Evolutionary conservation across 2,888 invertebrate species (phyloP).

Genomic region (Xylocampa areola): DNA sequence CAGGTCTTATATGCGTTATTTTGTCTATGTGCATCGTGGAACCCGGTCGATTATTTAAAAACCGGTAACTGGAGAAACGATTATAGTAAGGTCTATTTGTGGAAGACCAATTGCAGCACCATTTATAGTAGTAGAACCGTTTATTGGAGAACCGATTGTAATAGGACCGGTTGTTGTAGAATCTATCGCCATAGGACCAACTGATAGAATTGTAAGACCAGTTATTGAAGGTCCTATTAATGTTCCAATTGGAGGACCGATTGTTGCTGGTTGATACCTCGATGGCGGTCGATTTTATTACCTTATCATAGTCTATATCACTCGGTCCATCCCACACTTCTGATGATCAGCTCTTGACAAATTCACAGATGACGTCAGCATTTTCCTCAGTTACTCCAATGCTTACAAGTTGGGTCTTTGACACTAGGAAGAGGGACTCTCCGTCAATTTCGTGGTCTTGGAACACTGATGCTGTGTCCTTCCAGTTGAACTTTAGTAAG

Average conservation of each 20-base stretch:
- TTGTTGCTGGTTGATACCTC: neutral
- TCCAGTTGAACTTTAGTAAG: constrained; percentile 74
- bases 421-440: constrained; percentile 78
- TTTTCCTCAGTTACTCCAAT: constrained; percentile 80
- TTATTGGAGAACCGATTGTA: neutral
- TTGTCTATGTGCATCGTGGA: too few species aligned
- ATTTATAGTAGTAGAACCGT: neutral
- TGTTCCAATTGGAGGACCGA: constrained; percentile 27
- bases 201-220: constrained; percentile 18
- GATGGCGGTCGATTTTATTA: constrained; percentile 23
- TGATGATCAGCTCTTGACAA: constrained; percentile 68
- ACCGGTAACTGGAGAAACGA: constrained; percentile 7
- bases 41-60: too few species aligned
- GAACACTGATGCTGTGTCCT: constrained; percentile 74
- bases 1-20: too few species aligned
- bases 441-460: constrained; percentile 85
- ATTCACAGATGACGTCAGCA: constrained; percentile 75
- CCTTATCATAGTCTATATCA: constrained; percentile 31
- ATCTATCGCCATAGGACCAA: constrained; percentile 21
- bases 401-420: constrained; percentile 74
- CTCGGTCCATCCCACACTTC: constrained; percentile 17
- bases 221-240: constrained; percentile 20
- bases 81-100: constrained; percentile 16
- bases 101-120: constrained; percentile 1
- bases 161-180: neutral